Evolutionary conservation across 2,888 invertebrate species (phyloP), one percentile per base, ranked within the genome.

Genomic region (Chrysomela aeneicollis): DNA sequence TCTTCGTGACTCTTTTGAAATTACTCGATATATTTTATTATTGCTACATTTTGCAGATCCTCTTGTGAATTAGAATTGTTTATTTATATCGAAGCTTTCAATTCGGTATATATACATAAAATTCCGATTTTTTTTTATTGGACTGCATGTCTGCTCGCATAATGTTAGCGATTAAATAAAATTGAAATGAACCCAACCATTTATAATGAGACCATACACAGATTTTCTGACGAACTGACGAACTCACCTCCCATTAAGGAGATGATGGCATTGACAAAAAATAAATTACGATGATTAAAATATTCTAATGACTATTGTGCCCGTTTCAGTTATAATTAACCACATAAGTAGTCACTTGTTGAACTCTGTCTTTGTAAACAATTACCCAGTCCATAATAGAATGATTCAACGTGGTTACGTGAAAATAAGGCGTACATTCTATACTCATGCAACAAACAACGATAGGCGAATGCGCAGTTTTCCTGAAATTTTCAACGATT

Each of bases 341-440:
- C 12, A 50, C 49, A 49, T 49, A 35, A 55, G 46, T 35, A 57
- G 26, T 32, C 35, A 50, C 37, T 21, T 30, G 10, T 52, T 54
- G 61, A 61, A 61, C 61, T 53, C 37, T 50, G 57, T 19, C 51
- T 49, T 46, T 17, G 50, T 46, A 50, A 61, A 54, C 37, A 18
- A 32, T n/a, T 54, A 19, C 21, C 32, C 19, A 35, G 42, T 54
- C 12, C 19, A n/a, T 21, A 54, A 30, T 54, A 21, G 2, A 35
- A 35, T 54, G 53, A 54, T 15, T 37, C 37, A 32, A 35, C 53
- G 6, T 54, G 10, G 18, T 54, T 35, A 6, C 18, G 6, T 37
- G 18, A 35, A 32, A 21, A 35, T 17, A n/a, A 51, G n/a, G 49
- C 22, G 19, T 22, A 19, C 26, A n/a, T n/a, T n/a, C n/a, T n/a